Base-by-base conservation (phyloP, 35 echinoderm and acorn worm species). In the Strongylocentrotus purpuratus region DNA sequence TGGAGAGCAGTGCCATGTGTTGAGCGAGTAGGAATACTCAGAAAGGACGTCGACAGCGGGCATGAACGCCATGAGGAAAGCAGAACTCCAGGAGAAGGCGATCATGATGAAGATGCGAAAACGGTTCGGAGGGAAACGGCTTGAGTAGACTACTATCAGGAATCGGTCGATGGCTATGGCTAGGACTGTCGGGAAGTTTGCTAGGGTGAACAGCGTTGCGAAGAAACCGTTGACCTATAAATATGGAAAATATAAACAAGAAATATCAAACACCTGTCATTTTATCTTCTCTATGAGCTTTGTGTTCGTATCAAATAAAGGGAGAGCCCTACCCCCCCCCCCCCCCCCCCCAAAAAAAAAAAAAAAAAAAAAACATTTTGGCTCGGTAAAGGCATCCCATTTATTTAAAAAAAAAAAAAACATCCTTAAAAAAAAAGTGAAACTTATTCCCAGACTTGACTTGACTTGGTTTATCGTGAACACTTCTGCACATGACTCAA, bases 1-100 rank as follows among this genome's bases (percentile, higher is more conserved):
- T 22, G 91, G 91, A 93, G 91, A 93, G 91, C 91, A 93, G 46
- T 93, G 91, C 91, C 91, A 58, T 32, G 91, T 93, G 48, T 93
- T 58, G 20, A 45, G 91, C 12, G 91, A 50, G 46, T 93, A 93
- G n/a, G 45, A 47, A 31, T 46, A 93, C n/a, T 58, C 25, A 15
- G 91, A 93, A 9, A 93, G 91, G 91, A 93, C 18, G 48, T 58
- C n/a, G 2, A 58, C 91, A 31, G 46, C 20, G 31, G 91, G 91
- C 91, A 93, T 47, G 17, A 93, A 58, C 1, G 91, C 48, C 46
- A 93, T 48, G 46, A 46, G 10, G 7, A 93, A 32, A 14, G 91
- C 91, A 0, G 31, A 46, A 58, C 45, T 52, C 91, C 91, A 93
- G 11, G 91, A 93, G 13, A 93, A 7, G 9, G 46, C n/a, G 45